Base-by-base conservation (phyloP, 2,113 vertebrate species). In the Ammospiza caudacuta region DNA sequence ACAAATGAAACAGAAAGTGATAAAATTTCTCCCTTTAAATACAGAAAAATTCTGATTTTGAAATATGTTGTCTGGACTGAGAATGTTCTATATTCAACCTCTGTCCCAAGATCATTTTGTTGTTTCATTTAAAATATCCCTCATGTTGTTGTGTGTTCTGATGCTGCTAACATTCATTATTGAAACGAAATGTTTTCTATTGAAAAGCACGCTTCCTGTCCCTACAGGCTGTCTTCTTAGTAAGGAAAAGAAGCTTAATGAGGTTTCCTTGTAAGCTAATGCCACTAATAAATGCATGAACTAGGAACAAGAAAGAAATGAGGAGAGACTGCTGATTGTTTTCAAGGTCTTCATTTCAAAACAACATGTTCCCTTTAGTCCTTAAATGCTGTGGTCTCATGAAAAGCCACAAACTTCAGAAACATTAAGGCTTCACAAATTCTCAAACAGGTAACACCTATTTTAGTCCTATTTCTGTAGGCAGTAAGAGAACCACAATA, bases 261-360 rank as follows among this genome's bases (percentile, higher is more conserved):
- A 96, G 76, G 76, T 79, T 96, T 96, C 85, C 92, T 95, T 95
- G 68, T 81, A 90, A 93, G 84, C 67, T 97, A 97, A 97, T 96
- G 95, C 55, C 75, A 77, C 68, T 90, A 97, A 97, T 94, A 97
- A 92, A 96, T 95, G 95, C 91, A 80, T 61, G 64, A 92, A 94
- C 58, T 61, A 44, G 47, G 51, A 95, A 82, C 72, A 87, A 89
- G 87, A 84, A 75, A 94, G 37, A 95, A 94, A 88, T 57, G 0
- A 87, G 39, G 72, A 83, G 37, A 89, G 28, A 66, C 54, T 83
- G 72, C 29, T 72, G 68, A 72, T 92, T 89, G 61, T 80, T 94
- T 94, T 92, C 83, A 83, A 49, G 51, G 17, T 83, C 76, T 72
- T 90, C 25, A 29, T 92, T 94, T 85, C 85, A 90, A 94, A 96